A percentile compares a stretch with the other conserved stretches of the same genome.
These are phyloP conservation scores for Imbricaverruca yamaguchii DNA, from an alignment of 2,888 invertebrate genomes.

Conservation along the genomic window DNA sequence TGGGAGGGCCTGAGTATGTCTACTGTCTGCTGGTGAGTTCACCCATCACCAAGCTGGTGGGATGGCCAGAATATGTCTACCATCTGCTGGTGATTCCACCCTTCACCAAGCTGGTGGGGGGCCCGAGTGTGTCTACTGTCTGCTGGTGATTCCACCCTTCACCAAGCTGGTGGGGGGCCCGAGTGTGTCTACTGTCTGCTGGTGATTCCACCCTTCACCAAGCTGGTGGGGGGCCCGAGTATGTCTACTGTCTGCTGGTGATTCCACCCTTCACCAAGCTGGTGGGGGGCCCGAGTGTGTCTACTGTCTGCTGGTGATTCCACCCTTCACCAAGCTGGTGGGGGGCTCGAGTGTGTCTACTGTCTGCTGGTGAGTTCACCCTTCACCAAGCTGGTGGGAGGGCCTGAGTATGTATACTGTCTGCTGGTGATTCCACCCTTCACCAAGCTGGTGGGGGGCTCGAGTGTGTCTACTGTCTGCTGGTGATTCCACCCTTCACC, in stretches of 20 bases:
- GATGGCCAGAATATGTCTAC: no score
- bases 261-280: no score
- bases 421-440: neutral
- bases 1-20: no score
- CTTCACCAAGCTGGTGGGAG: neutral
- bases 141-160: no score
- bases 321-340: slow-evolving; percentile 87
- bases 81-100: slow-evolving; percentile 35
- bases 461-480: no score
- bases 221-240: slow-evolving; percentile 94
- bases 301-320: slow-evolving; percentile 69
- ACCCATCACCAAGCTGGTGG: no score
- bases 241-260: slow-evolving; percentile 79
- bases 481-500: no score
- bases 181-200: no score
- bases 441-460: no score
- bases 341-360: slow-evolving; percentile 96
- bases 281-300: slow-evolving; percentile 67
- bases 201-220: slow-evolving; percentile 68
- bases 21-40: no score
- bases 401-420: no score
- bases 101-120: slow-evolving; percentile 96
- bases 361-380: slow-evolving; percentile 61
- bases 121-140: slow-evolving; percentile 88
- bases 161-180: no score